phyloP scores from a whole-genome alignment of 92 coral and sea anemone genomes.

The Bergia puertoricense region DNA sequence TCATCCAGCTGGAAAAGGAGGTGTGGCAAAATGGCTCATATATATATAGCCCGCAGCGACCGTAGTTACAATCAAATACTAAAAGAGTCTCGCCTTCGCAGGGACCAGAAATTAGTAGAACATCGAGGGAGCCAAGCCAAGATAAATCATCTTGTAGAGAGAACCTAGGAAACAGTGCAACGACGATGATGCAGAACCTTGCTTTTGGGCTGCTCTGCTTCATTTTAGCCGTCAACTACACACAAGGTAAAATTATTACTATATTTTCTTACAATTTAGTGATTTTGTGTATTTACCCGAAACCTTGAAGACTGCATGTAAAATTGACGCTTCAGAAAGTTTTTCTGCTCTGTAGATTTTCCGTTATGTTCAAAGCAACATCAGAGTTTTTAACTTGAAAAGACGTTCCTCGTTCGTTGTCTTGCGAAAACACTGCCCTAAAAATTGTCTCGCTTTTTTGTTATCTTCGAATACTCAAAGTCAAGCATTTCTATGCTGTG shows the following conservation, averaged over 20 bases:
- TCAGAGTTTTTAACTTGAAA: not conserved
- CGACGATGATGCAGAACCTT: not conserved
- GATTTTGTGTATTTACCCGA: not conserved
- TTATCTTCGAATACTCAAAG: not conserved
- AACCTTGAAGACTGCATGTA: not conserved
- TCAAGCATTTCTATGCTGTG: too few species aligned
- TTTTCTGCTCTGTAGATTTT: not conserved
- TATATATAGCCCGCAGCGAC: not conserved
- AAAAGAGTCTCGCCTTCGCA: not conserved
- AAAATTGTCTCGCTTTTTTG: not conserved
- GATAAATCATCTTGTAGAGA: not conserved
- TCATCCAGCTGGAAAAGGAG: conserved; percentile 17
- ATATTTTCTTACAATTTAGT: not conserved
- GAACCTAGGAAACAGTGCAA: not conserved
- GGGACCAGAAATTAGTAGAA: not conserved
- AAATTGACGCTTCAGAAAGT: not conserved
- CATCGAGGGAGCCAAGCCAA: not conserved
- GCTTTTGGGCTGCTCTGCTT: not conserved
- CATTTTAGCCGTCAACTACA: not conserved
- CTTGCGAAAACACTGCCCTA: not conserved
- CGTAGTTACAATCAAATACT: not conserved
- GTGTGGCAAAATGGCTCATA: not conserved
- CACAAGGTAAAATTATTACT: not conserved
- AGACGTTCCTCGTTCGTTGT: not conserved
- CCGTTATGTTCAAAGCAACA: too few species aligned